A percentile compares a stretch with the other conserved stretches of the same genome.
phyloP scores from a whole-genome alignment of 2,113 vertebrate species.

The Sarotherodon lohbergeri region DNA sequence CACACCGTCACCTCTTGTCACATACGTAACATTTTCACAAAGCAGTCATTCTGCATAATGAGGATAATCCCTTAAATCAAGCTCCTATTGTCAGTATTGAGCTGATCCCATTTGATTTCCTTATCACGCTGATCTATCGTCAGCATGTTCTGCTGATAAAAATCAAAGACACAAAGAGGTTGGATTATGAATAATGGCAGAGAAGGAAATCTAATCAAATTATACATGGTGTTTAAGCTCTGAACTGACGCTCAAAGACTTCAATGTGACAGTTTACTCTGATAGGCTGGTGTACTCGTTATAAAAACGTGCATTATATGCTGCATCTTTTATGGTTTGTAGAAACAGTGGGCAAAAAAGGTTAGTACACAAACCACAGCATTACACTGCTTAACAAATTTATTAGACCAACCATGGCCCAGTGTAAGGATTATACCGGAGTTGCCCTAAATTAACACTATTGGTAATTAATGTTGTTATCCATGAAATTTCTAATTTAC shows the following conservation, averaged over 20 bases:
- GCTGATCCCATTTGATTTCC: slow-evolving; percentile 38
- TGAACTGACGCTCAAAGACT: neutral
- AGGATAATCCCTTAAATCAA: slow-evolving; percentile 60
- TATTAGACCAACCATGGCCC: neutral
- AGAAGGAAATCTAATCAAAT: slow-evolving; percentile 36
- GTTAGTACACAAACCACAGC: neutral
- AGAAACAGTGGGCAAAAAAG: neutral
- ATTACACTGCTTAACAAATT: neutral
- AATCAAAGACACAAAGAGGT: slow-evolving; percentile 28
- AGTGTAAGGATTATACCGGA: neutral
- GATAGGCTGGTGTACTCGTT: neutral
- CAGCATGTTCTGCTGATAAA: slow-evolving; percentile 45
- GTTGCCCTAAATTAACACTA: neutral
- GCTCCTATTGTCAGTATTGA: slow-evolving; percentile 29
- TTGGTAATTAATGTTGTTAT: neutral
- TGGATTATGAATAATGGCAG: slow-evolving; percentile 34
- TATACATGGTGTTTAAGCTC: slow-evolving; percentile 18
- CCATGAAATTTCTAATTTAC: neutral
- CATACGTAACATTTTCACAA: neutral
- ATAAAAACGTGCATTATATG: neutral
- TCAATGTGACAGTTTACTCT: neutral
- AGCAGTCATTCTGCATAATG: slow-evolving; percentile 41
- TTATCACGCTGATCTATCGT: slow-evolving; percentile 24
- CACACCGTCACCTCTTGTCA: slow-evolving; percentile 11
- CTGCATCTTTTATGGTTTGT: neutral